These are phyloP conservation scores for Tonatia bakeri DNA, from an alignment of 2,113 vertebrate species.

Conservation along the genomic window DNA sequence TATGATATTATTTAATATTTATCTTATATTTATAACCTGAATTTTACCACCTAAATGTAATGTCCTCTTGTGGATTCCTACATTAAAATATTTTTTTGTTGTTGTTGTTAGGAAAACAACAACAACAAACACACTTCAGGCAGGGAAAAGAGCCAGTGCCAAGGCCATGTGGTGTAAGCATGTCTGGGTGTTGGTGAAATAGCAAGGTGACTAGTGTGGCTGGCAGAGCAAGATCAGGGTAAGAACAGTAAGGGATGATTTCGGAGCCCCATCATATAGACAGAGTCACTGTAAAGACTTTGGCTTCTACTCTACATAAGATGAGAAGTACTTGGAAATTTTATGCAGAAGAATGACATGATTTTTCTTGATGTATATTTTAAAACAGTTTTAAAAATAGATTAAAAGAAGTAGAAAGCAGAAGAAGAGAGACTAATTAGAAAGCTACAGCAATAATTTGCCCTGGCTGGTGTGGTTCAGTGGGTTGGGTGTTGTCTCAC, in stretches of 20 bases:
- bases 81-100: not conserved
- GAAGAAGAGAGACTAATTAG: not conserved
- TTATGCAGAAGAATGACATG: not conserved
- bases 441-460: not conserved
- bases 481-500: no score
- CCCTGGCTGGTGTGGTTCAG: no score
- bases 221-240: not conserved
- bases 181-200: not conserved
- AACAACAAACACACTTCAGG: not conserved
- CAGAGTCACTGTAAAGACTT: not conserved
- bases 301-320: not conserved
- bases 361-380: not conserved
- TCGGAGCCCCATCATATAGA: not conserved
- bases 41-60: not conserved
- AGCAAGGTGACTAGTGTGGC: not conserved
- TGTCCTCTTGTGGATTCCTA: slow-evolving; percentile 35
- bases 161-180: not conserved
- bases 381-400: not conserved
- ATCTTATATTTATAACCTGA: not conserved
- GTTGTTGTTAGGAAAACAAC: not conserved
- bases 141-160: not conserved
- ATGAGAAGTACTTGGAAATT: not conserved
- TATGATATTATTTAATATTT: not conserved
- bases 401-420: not conserved
- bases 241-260: not conserved